Evolutionary conservation across 2,797 vertebrate genomes (phyloP), one percentile per base, ranked within the genome.

Genomic region (Anolis apletophallus): DNA sequence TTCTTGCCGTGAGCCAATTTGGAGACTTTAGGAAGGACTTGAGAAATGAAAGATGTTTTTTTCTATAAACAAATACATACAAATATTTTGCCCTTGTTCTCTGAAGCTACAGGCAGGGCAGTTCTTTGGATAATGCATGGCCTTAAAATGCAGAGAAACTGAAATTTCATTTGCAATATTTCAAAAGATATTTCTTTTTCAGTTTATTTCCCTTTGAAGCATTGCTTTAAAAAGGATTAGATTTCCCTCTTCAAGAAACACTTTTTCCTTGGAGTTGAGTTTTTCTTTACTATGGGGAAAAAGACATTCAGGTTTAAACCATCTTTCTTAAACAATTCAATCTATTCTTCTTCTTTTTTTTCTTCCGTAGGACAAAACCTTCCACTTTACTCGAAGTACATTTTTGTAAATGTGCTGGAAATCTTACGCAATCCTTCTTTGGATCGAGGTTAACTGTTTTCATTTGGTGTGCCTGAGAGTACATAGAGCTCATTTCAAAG

Each of bases 371-470:
- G 76, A 80, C 23, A 79, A 85, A 85, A 57, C 1, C 14, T 13
- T 73, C 7, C 54, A 73, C 67, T 80, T 85, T 72, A 73, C 54
- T 80, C n/a, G 32, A 19, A 80, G 55, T 79, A 50, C 29, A 26
- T 85, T 80, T 68, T 61, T 9, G 19, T 61, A 85, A 80, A 80
- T 85, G 84, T 67, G 29, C 54, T 59, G 68, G 84, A 85, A 85
- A 85, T 80, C 54, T 57, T 50, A 80, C 50, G 54, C 84, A 80
- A 80, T 73, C 77, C 77, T 72, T 85, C 84, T 73, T 61, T 80
- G 84, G 67, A 85, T 19, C 23, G 36, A 80, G 84, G 84, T 85
- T 80, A 85, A 80, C 76, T 34, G 77, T 34, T 84, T 84, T 85
- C 68, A 85, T 85, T 85, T 80, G 40, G 26, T 61, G 36, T n/a